These are phyloP conservation scores for Elachura formosa DNA, from an alignment of 2,113 vertebrate genomes.

Conservation along the genomic window DNA sequence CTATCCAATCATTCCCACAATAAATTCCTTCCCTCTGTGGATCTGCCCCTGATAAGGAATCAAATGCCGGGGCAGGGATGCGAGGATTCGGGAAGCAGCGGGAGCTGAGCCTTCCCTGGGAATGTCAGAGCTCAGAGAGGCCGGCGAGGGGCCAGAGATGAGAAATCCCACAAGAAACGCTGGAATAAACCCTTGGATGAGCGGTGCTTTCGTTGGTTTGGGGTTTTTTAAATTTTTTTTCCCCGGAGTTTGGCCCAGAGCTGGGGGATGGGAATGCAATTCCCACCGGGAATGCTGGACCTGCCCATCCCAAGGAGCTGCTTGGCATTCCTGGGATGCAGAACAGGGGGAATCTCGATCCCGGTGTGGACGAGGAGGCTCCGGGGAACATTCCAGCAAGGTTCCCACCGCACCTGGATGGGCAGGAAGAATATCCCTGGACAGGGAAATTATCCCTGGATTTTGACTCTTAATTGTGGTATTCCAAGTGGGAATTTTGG, in stretches of 20 bases:
- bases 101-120: background rate
- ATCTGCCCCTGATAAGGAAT: background rate
- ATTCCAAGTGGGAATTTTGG: background rate
- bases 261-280: background rate
- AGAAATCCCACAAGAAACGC: background rate
- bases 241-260: accelerated
- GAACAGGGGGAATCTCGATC: background rate
- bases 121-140: background rate
- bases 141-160: background rate
- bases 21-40: background rate
- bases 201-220: too few species aligned
- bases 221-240: accelerated
- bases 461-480: background rate
- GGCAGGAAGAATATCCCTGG: background rate
- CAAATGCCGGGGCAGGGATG: background rate
- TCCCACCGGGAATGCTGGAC: background rate
- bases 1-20: conserved; percentile 37
- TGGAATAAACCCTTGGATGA: background rate
- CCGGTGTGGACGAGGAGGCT: background rate
- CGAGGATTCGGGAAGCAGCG: background rate
- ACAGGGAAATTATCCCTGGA: too few species aligned
- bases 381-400: background rate
- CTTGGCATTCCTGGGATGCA: background rate
- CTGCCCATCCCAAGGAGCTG: background rate
- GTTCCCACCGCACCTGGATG: too few species aligned